Conservation (phyloP, 2,797 vertebrate species). For the Onychomys arenicola region DNA sequence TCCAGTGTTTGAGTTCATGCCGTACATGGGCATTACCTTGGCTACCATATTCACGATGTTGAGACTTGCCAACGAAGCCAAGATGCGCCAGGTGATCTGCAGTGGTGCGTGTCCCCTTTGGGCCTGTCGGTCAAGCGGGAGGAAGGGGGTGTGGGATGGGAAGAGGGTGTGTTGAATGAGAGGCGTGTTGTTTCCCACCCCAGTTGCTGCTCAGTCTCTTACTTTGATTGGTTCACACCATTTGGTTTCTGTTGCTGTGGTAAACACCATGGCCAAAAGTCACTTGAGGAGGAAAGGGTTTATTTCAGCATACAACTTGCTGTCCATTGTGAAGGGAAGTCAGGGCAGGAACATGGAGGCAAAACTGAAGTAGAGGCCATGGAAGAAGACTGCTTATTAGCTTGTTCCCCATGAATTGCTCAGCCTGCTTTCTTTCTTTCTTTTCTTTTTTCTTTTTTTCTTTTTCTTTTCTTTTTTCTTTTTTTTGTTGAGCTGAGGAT, state of each 20-base stretch:
- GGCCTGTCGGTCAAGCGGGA: neutral
- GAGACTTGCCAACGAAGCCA: constrained; percentile 73
- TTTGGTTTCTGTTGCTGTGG: neutral
- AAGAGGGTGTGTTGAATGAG: too few relatives aligned
- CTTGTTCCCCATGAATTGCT: neutral
- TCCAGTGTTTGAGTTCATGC: constrained; percentile 81
- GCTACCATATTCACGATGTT: constrained; percentile 79
- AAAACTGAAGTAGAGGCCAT: neutral
- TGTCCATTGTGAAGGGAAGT: neutral
- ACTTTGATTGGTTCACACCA: neutral
- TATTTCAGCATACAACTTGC: neutral
- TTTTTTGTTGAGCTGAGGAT: too few relatives aligned
- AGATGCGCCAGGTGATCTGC: constrained; percentile 79
- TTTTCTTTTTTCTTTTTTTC: too few relatives aligned
- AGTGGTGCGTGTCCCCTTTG: neutral
- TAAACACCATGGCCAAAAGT: neutral
- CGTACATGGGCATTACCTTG: constrained; percentile 81
- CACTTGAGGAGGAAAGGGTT: neutral
- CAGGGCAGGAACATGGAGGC: neutral
- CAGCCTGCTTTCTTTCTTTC: neutral
- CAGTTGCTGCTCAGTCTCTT: fast-evolving
- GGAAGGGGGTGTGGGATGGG: fast-evolving
- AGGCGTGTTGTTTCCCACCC: neutral
- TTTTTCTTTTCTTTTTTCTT: too few relatives aligned
- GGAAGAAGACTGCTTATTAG: neutral